phyloP scores from a whole-genome alignment of 2,888 invertebrate genomes.

The Portevinia maculata region DNA sequence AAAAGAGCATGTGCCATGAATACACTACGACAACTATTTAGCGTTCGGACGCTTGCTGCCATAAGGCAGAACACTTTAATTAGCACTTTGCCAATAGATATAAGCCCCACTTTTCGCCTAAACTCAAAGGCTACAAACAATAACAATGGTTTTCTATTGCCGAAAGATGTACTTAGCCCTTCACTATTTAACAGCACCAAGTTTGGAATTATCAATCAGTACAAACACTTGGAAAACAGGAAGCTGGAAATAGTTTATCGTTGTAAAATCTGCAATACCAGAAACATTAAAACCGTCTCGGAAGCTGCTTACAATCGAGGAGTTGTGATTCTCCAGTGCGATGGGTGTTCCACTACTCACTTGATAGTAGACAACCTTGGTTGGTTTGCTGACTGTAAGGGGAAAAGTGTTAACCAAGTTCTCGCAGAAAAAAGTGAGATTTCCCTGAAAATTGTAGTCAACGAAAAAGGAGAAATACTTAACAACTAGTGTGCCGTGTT shows the following conservation, averaged over 20 bases:
- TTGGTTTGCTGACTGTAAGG: conserved; percentile 78
- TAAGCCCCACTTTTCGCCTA: conserved; percentile 22
- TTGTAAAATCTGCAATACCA: conserved; percentile 81
- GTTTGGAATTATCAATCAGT: conserved; percentile 75
- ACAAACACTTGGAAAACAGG: conserved; percentile 78
- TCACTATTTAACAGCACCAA: conserved; percentile 26
- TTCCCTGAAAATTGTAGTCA: conserved; percentile 78
- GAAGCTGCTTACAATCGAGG: conserved; percentile 80
- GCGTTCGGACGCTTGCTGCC: conserved; percentile 59
- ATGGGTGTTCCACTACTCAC: conserved; percentile 81
- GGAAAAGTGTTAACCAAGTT: conserved; percentile 78
- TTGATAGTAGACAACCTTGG: conserved; percentile 80
- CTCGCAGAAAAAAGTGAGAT: conserved; percentile 78
- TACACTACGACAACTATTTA: conserved; percentile 61
- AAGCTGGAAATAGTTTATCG: conserved; percentile 80
- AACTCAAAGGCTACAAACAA: conserved; percentile 25
- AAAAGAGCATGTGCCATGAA: conserved; percentile 61
- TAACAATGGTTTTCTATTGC: conserved; percentile 21
- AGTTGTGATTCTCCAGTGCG: conserved; percentile 81
- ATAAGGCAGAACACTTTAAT: conserved; percentile 58
- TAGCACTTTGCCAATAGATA: conserved; percentile 36
- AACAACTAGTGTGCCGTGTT: conserved; percentile 39
- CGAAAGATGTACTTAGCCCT: conserved; percentile 38
- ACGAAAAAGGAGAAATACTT: conserved; percentile 80
- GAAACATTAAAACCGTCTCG: conserved; percentile 80